Evolutionary conservation across 2,113 vertebrate species (phyloP).

Genomic region (Gopherus evgoodei): DNA sequence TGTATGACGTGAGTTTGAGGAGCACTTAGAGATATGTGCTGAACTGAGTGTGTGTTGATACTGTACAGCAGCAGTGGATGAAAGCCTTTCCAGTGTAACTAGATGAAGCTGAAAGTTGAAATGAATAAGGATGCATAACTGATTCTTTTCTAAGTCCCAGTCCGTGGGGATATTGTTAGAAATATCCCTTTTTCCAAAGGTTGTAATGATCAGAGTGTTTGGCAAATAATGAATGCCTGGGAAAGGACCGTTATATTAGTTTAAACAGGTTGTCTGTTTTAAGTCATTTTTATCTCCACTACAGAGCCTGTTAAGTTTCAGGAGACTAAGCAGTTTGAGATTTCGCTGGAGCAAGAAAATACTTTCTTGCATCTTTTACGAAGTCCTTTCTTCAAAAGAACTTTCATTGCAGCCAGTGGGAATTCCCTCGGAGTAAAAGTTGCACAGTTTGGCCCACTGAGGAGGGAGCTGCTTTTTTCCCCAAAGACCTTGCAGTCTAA

Average conservation of each 20-base stretch:
- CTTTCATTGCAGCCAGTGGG: neutral
- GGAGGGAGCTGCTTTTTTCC: neutral
- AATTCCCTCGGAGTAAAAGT: neutral
- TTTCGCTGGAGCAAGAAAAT: constrained; percentile 14
- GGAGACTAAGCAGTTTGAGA: neutral
- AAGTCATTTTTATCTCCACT: constrained; percentile 20
- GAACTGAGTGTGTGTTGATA: constrained; percentile 1
- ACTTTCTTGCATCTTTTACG: neutral
- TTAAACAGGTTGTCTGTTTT: constrained; percentile 23
- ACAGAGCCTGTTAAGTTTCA: neutral
- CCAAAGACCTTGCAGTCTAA: neutral
- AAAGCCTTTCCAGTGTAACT: neutral
- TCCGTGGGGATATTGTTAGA: neutral
- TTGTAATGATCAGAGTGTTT: rapidly evolving
- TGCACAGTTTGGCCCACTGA: neutral
- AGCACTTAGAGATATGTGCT: constrained; percentile 17
- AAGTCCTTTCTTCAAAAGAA: neutral
- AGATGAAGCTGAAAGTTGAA: neutral
- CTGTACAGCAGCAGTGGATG: neutral
- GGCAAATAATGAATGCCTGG: neutral
- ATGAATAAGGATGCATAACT: neutral
- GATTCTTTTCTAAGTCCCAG: neutral
- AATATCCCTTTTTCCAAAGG: neutral
- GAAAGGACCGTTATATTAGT: neutral
- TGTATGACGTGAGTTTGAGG: constrained; percentile 10